Base-by-base conservation (phyloP, 30 jellyfish, hydroid and myxozoan genomes). In the Phacellophora camtschatica region DNA sequence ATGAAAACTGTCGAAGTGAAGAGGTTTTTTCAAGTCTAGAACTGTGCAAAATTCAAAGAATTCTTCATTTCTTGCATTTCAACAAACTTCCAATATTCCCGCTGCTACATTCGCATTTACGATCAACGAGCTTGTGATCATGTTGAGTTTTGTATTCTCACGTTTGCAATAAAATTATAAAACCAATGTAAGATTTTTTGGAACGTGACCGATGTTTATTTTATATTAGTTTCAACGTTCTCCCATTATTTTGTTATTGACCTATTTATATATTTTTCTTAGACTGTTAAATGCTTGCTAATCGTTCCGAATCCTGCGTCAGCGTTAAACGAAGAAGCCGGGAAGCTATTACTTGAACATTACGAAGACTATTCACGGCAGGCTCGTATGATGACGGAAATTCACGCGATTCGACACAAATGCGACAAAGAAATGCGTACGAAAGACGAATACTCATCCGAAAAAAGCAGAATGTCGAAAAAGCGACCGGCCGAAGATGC, bases 321-420 rank as follows among this genome's bases (percentile, higher is more conserved):
- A 15, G 99, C 99, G 36, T 66, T 93, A 64, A 93, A 93, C 66
- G 99, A 93, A 76, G 99, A 93, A 77, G 99, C 99, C 1, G 99
- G 99, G 3, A 93, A 86, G 71, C 54, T 93, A 27, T 82, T 93
- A 73, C 89, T 93, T 4, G 99, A 93, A 55, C 99, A 93, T 34
- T 93, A 93, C 49, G 90, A 77, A 37, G 99, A 93, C 41, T 93
- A 93, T 82, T 93, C 97, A 0, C 94, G 90, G 63, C 99, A 93
- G 53, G 99, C 99, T 23, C 83, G 71, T 33, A 80, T 93, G 97
- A 93, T 93, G 95, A 93, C 99, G 1, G 99, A 93, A 81, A 87
- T 93, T 18, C 79, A 93, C 70, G 99, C 99, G 23, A 28, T 71
- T 18, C 92, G 85, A 10, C 86, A 76, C 2, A 92, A 85, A 74